These are phyloP conservation scores for Drosophila vallismaia DNA, from an alignment of 2,888 invertebrate genomes.

Conservation along the genomic window DNA sequence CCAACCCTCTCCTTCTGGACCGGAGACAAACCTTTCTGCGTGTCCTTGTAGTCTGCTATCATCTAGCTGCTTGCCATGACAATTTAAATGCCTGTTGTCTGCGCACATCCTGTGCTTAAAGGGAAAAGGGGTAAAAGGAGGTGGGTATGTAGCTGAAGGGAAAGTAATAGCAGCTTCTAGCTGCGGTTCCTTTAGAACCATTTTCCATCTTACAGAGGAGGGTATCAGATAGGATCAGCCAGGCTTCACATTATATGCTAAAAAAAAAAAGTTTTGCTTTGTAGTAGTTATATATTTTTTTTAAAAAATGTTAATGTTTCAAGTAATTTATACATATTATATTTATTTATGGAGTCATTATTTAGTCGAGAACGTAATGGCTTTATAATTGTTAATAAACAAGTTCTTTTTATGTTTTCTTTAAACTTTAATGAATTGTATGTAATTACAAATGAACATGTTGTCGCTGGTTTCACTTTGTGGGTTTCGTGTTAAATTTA, in stretches of 20 bases:
- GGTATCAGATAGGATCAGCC: constrained; percentile 15
- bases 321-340: too few species aligned
- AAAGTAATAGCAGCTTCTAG: constrained; percentile 69
- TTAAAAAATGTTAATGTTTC: background rate
- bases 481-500: constrained; percentile 24
- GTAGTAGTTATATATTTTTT: too few species aligned
- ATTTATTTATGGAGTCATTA: constrained; percentile 2
- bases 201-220: constrained; percentile 18
- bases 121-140: constrained; percentile 2
- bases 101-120: constrained; percentile 21
- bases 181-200: constrained; percentile 52
- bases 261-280: too few species aligned
- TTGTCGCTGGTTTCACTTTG: constrained; percentile 12
- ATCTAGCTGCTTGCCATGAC: constrained; percentile 59
- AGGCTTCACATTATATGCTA: background rate
- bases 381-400: constrained; percentile 41
- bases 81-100: constrained; percentile 75
- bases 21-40: constrained; percentile 57
- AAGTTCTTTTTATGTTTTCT: constrained; percentile 31
- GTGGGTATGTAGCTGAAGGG: constrained; percentile 22
- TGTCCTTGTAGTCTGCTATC: constrained; percentile 41
- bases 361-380: constrained; percentile 1
- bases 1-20: constrained; percentile 20
- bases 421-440: constrained; percentile 51
- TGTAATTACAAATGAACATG: constrained; percentile 60